Evolutionary conservation across 2,888 invertebrate genomes (phyloP).

Genomic region (Athrips mouffetella): DNA sequence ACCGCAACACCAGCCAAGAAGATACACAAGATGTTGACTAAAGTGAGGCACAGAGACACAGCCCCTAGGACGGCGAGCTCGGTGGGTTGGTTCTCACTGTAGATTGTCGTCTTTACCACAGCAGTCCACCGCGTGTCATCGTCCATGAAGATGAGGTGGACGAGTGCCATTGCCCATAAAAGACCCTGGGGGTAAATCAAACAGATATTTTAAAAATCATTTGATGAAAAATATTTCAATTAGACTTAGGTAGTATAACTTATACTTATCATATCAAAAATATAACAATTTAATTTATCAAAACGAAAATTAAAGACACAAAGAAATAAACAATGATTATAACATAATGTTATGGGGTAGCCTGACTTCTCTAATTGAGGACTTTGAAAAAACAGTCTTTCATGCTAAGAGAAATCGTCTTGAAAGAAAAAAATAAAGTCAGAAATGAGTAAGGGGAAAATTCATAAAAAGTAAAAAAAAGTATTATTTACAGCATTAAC

Average conservation of each 20-base stretch:
- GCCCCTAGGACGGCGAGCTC: conserved; percentile 82
- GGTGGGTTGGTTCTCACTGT: conserved; percentile 77
- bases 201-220: too few species aligned
- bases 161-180: conserved; percentile 80
- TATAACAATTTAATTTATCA: too few species aligned
- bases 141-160: conserved; percentile 69
- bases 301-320: too few species aligned
- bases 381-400: too few species aligned
- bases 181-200: conserved; percentile 79
- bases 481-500: conserved; percentile 82
- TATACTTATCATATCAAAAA: too few species aligned
- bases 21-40: conserved; percentile 86
- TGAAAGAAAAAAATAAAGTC: background rate
- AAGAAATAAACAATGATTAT: too few species aligned
- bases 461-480: background rate
- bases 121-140: conserved; percentile 58
- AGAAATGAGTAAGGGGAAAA: background rate
- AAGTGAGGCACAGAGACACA: conserved; percentile 83
- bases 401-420: too few species aligned
- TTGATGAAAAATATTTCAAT: too few species aligned
- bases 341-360: too few species aligned
- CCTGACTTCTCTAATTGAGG: too few species aligned
- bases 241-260: too few species aligned
- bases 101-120: conserved; percentile 63
- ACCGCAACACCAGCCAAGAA: conserved; percentile 83